Base-by-base conservation (phyloP, 2,888 invertebrate species). In the Xylocampa areola region DNA sequence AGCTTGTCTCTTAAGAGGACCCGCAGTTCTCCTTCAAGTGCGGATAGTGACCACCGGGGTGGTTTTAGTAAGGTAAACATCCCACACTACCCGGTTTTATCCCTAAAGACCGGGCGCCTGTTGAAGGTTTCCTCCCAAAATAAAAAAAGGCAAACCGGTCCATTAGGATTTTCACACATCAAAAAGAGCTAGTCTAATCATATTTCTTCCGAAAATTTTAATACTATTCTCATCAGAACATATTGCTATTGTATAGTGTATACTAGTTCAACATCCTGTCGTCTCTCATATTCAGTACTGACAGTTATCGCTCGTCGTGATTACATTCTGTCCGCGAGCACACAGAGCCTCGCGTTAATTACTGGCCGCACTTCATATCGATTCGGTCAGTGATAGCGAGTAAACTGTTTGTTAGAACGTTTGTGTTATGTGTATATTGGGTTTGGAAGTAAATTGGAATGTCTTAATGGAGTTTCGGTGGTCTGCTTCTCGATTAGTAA, bases 401-500 rank as follows among this genome's bases (percentile, higher is more conserved):
- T 45, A 13, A 48, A 55, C 43, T 62, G 64, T 54, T 41, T 36
- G 39, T 41, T 21, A 14, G 10, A 54, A 10, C 54, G 69, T 48
- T 54, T 48, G 48, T 1, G 55, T 65, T 45, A 49, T 54, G 69
- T 68, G 64, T 51, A 39, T 67, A 62, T 62, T 63, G 68, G 32
- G 43, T 63, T 63, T 32, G 33, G 40, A 33, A 65, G 64, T 68
- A 55, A 49, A 63, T 68, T 61, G 68, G 36, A 67, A 67, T 51
- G 33, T 43, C 63, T 62, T 68, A 47, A 64, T 43, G 37, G 36
- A 66, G 59, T 58, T 37, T 25, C 8, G 21, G n/a, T n/a, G n/a
- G n/a, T n/a, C n/a, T n/a, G n/a, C n/a, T n/a, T n/a, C n/a, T n/a
- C n/a, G n/a, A n/a, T n/a, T n/a, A n/a, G n/a, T n/a, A n/a, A n/a